Conservation (phyloP, 2,888 invertebrate genomes). For the Hemistola chrysoprasaria region DNA sequence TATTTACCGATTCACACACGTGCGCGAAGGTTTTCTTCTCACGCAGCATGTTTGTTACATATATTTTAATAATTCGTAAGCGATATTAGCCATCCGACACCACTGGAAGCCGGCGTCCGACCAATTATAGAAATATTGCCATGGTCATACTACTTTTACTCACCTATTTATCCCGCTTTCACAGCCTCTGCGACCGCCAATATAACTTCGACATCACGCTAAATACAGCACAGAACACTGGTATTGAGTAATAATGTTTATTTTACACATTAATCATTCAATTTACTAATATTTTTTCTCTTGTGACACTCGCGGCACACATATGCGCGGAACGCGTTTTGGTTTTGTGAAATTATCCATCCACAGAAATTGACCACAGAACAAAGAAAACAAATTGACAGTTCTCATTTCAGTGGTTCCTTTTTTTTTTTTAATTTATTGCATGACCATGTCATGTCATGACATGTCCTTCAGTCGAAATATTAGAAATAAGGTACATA, state of each 20-base stretch:
- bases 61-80: slow-evolving; percentile 23
- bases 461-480: too few relatives aligned
- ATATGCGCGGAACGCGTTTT: slow-evolving; percentile 45
- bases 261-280: slow-evolving; percentile 62
- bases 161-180: slow-evolving; percentile 59
- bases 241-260: slow-evolving; percentile 56
- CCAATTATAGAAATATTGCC: slow-evolving; percentile 71
- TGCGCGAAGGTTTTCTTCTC: slow-evolving; percentile 9
- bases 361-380: slow-evolving; percentile 10
- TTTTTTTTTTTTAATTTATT: too few relatives aligned
- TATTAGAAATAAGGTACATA: too few relatives aligned
- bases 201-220: slow-evolving; percentile 55
- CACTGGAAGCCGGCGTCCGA: slow-evolving; percentile 55
- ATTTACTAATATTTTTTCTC: slow-evolving; percentile 46
- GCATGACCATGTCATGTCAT: too few relatives aligned
- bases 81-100: slow-evolving; percentile 58
- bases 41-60: slow-evolving; percentile 5
- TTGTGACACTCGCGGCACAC: slow-evolving; percentile 58
- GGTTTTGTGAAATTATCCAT: too few relatives aligned
- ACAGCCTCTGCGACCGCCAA: slow-evolving; percentile 38
- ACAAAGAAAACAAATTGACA: too few relatives aligned
- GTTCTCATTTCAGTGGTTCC: too few relatives aligned
- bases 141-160: slow-evolving; percentile 42
- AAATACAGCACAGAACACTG: slow-evolving; percentile 54
- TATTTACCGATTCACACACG: slow-evolving; percentile 1